Base-by-base conservation (phyloP, 2,113 vertebrate genomes). In the Scomber japonicus region DNA sequence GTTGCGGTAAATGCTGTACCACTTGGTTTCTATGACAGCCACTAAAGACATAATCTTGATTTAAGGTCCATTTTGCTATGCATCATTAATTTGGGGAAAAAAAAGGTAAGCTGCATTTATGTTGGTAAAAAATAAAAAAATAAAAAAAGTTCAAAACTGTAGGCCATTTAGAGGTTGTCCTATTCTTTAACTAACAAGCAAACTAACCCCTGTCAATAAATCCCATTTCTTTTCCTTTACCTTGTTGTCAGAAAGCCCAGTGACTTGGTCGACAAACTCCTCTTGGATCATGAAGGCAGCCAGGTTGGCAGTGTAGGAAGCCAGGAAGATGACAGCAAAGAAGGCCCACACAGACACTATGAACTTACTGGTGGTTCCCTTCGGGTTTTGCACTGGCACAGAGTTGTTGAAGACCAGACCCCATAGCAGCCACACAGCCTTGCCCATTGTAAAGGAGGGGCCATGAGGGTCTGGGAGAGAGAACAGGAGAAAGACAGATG, bases 261-360 rank as follows among this genome's bases (percentile, higher is more conserved):
- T 99, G 90, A 99, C 98, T 84, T 99, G 98, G 93, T 99, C 98
- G 9, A 99, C 97, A 89, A 99, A 99, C 82, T 99, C 98, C 85
- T 99, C 98, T 93, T 99, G 98, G 94, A 99, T 99, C 98, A 99
- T 99, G 95, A 99, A 99, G 92, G 98, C 98, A 15, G 98, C 98
- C 94, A 99, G 94, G 91, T 99, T 99, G 94, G 98, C 98, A 94
- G 98, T 99, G 94, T 99, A 99, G 94, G 97, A 99, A 94, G 98
- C 98, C 94, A 99, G 95, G 92, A 99, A 99, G 93, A 99, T 99
- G 95, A 99, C 98, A 85, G 98, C 98, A 30, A 99, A 99, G 95
- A 99, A 99, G 94, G 98, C 98, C 98, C 98, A 99, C 46, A 99
- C 97, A 0, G 98, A 99, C 82, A 99, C 98, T 85, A 99, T 99